Evolutionary conservation across 2,797 vertebrate genomes (phyloP), one percentile per base, ranked within the genome.

Genomic region (Odontamblyopus rebecca): DNA sequence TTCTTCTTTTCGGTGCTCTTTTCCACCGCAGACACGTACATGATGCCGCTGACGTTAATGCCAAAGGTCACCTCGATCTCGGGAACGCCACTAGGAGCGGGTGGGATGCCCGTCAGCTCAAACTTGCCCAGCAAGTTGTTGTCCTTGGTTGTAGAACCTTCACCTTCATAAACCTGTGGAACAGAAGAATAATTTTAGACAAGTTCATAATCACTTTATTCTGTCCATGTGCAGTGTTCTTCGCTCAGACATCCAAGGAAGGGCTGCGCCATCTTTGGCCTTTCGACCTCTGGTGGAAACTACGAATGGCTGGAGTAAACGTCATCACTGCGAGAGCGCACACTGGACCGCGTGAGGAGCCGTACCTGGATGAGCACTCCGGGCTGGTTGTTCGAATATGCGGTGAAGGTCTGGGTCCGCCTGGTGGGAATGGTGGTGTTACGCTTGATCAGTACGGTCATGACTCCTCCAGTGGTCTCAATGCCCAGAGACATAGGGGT

Each of bases 1-100:
- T 98, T 98, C 81, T 98, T 96, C 78, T 98, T 97, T 75, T 96
- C 96, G 38, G 97, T 98, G 88, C 97, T 98, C 93, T 98, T 98
- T 53, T 98, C 97, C 9, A 96, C 96, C 72, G 97, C 97, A 71
- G 97, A 98, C 8, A 98, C 97, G 0, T 98, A 98, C 63, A 99
- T 98, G 83, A 99, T 98, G 12, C 97, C 98, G 0, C 98, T 98
- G 72, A 96, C 96, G 85, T 98, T 96, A 2, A 98, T 98, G 41
- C 97, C 96, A 2, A 98, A 98, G 1, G 96, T 98, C 69, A 96
- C 95, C 79, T 96, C 95, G 8, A 97, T 97, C 86, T 97, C 95
- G 76, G 98, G 97, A 75, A 98, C 97, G 0, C 97, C 97, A 77
- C 97, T 94, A 26, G 98, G 97, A 38, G 97, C 97, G 48, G 97